Conservation (phyloP, 2,797 vertebrate species). For the Odontamblyopus lacepedii region DNA sequence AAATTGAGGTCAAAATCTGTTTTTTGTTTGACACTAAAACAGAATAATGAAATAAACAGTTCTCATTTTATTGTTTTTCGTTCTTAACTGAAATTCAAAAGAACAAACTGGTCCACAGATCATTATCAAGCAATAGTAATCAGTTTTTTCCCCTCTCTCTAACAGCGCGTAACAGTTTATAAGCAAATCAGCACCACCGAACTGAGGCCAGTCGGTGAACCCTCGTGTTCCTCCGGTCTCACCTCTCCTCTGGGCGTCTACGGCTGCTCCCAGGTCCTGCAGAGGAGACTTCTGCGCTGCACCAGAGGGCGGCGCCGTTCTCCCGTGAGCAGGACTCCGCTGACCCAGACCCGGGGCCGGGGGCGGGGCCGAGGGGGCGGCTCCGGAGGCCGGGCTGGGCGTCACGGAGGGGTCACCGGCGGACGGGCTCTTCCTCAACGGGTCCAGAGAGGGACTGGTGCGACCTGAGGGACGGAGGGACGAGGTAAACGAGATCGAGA, state of each 20-base stretch:
- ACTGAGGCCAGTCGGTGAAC: neutral
- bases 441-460: slow-evolving; percentile 85
- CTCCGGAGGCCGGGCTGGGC: slow-evolving; percentile 58
- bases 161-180: neutral
- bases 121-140: too few relatives aligned
- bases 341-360: slow-evolving; percentile 78
- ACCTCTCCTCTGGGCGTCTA: slow-evolving; percentile 85
- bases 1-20: too few relatives aligned
- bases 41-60: too few relatives aligned
- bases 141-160: too few relatives aligned
- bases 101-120: too few relatives aligned
- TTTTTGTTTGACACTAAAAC: too few relatives aligned
- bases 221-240: slow-evolving; percentile 38
- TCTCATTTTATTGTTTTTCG: too few relatives aligned
- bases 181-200: slow-evolving; percentile 8
- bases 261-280: slow-evolving; percentile 68
- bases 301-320: slow-evolving; percentile 50
- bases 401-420: slow-evolving; percentile 81
- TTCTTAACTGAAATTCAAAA: too few relatives aligned
- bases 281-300: slow-evolving; percentile 78
- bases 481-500: neutral
- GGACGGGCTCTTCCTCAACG: slow-evolving; percentile 87
- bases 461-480: slow-evolving; percentile 70
- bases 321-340: slow-evolving; percentile 81
- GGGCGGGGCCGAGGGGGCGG: slow-evolving; percentile 68